Evolutionary conservation across 2,888 invertebrate species (phyloP).

Genomic region (Tryphoninae sp.): DNA sequence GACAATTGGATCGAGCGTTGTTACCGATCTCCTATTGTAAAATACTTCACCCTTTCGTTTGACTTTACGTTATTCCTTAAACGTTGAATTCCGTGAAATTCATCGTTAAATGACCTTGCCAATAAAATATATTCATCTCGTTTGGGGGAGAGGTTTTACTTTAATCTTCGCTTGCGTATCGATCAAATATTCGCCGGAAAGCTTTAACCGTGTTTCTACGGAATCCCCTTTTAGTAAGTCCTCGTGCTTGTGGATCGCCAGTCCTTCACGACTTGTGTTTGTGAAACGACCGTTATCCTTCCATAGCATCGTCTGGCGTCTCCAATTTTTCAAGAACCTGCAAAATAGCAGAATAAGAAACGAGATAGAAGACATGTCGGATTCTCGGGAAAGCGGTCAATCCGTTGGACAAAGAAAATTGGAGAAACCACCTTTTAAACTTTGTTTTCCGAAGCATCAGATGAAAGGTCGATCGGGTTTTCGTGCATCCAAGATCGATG

Average conservation of each 20-base stretch:
- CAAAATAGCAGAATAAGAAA: background rate
- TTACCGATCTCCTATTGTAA: background rate
- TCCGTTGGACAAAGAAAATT: slow-evolving; percentile 57
- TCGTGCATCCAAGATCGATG: slow-evolving; percentile 68
- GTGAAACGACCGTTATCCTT: slow-evolving; percentile 23
- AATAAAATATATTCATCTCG: slow-evolving; percentile 36
- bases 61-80: background rate
- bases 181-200: slow-evolving; percentile 65
- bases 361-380: slow-evolving; percentile 56
- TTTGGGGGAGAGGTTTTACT: background rate
- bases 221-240: slow-evolving; percentile 16
- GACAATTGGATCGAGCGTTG: slow-evolving; percentile 31
- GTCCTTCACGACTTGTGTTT: slow-evolving; percentile 37
- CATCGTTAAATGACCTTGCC: background rate
- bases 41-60: background rate
- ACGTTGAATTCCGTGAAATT: background rate
- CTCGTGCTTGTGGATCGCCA: slow-evolving; percentile 37
- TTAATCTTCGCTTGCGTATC: slow-evolving; percentile 60
- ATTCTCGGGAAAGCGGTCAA: slow-evolving; percentile 61
- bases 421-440: slow-evolving; percentile 74
- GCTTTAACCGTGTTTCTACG: slow-evolving; percentile 50
- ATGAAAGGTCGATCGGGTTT: slow-evolving; percentile 73
- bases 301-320: slow-evolving; percentile 3
- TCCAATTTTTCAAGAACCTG: background rate
- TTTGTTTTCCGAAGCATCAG: slow-evolving; percentile 74